Conservation (phyloP, 2,113 vertebrate genomes). For the Hyla sarda region DNA sequence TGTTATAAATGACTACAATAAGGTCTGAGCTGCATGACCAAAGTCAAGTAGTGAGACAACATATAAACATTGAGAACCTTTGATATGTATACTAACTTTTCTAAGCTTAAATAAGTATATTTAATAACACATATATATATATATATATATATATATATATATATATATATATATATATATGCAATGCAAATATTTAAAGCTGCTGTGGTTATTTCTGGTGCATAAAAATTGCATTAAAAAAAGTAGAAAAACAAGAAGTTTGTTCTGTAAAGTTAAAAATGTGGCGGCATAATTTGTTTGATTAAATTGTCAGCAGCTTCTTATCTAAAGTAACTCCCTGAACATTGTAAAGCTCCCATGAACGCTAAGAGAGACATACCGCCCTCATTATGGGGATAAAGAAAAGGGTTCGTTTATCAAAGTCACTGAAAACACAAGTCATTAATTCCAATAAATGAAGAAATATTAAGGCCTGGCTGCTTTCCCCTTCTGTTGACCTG, state of each 20-base stretch:
- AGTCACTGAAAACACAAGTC: conserved; percentile 72
- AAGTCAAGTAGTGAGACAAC: no score
- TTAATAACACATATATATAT: no score
- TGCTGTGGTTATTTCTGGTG: background rate
- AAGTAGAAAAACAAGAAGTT: background rate
- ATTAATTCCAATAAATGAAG: conserved; percentile 88
- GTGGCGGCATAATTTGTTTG: background rate
- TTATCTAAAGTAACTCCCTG: conserved; percentile 2
- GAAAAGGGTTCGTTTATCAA: conserved; percentile 72
- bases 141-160: no score
- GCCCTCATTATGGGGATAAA: conserved; percentile 62
- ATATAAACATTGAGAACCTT: no score
- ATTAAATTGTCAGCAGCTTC: background rate
- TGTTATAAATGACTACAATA: no score
- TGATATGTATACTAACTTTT: no score
- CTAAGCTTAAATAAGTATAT: no score
- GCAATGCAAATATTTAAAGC: no score
- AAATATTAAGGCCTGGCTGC: conserved; percentile 76
- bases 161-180: no score
- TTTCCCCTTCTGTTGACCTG: conserved; percentile 68
- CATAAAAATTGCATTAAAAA: background rate
- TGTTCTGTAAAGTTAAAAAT: background rate
- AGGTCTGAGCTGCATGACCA: no score
- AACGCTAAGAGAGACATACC: conserved; percentile 61
- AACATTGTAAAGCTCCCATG: background rate